Conservation (phyloP, 2,113 vertebrate genomes). For the Scomber colias region DNA sequence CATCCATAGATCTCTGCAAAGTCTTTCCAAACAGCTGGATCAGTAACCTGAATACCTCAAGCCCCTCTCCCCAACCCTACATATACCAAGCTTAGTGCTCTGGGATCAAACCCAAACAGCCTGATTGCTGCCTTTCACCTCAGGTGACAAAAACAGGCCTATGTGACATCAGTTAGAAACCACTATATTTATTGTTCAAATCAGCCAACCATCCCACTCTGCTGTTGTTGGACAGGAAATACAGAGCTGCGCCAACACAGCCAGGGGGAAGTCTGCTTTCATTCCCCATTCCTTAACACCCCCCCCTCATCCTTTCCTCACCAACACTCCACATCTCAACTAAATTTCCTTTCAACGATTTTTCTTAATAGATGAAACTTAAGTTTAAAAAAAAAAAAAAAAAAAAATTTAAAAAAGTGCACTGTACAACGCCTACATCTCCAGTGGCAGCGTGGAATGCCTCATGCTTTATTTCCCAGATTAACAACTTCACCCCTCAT, state of each 20-base stretch:
- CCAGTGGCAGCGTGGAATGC: conserved; percentile 73
- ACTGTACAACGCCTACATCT: conserved; percentile 41
- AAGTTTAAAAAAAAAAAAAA: conserved; percentile 18
- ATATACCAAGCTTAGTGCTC: conserved; percentile 8
- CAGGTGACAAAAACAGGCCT: conserved; percentile 72
- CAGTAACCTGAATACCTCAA: conserved; percentile 48
- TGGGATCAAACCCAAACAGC: conserved; percentile 66
- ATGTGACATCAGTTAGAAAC: conserved; percentile 69
- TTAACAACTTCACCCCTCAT: conserved; percentile 84
- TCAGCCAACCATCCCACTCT: conserved; percentile 75
- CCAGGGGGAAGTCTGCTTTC: conserved; percentile 76
- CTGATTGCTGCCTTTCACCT: conserved; percentile 70
- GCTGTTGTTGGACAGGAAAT: conserved; percentile 82
- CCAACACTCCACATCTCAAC: conserved; percentile 35
- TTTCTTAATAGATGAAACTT: conserved; percentile 43
- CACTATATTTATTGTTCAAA: conserved; percentile 80
- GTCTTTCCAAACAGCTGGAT: conserved; percentile 62
- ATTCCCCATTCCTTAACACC: conserved; percentile 37
- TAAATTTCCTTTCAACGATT: conserved; percentile 43
- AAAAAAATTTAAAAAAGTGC: conserved; percentile 6
- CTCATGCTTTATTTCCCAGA: conserved; percentile 78
- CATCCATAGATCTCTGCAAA: conserved; percentile 51
- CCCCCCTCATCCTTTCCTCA: background rate
- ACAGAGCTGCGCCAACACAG: conserved; percentile 55
- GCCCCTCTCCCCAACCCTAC: background rate